Evolutionary conservation across 2,113 vertebrate genomes (phyloP).

Genomic region (Chloroceryle aenea): DNA sequence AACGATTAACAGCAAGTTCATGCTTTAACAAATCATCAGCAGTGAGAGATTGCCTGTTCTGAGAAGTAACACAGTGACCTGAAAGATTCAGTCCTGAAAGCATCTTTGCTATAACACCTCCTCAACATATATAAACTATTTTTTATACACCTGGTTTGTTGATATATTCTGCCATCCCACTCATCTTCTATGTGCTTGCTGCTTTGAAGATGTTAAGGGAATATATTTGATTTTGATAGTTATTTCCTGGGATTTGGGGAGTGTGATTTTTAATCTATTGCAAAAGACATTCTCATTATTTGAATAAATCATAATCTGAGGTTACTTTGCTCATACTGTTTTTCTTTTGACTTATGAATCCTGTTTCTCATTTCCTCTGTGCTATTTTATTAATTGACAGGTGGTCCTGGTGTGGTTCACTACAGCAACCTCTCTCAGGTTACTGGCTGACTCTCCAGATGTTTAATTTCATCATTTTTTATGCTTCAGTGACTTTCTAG

Average conservation of each 20-base stretch:
- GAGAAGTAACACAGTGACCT: slow-evolving; percentile 1
- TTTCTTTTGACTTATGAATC: slow-evolving; percentile 29
- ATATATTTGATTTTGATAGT: background rate
- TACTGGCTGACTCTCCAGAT: slow-evolving; percentile 61
- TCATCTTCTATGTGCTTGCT: background rate
- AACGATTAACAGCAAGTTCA: slow-evolving; percentile 1
- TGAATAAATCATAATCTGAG: slow-evolving; percentile 31
- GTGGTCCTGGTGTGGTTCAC: slow-evolving; percentile 61
- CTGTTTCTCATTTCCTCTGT: slow-evolving; percentile 23
- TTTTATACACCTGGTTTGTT: slow-evolving; percentile 7
- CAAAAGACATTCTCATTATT: background rate
- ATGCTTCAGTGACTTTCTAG: slow-evolving; percentile 58
- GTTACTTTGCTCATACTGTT: background rate
- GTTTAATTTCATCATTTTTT: slow-evolving; percentile 58
- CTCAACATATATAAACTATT: background rate
- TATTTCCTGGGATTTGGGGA: slow-evolving; percentile 12
- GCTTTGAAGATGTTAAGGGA: slow-evolving; percentile 23
- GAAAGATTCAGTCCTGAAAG: slow-evolving; percentile 4
- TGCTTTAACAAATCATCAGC: slow-evolving; percentile 10
- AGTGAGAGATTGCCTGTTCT: background rate
- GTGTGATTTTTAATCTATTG: background rate
- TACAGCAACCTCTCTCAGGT: slow-evolving; percentile 44
- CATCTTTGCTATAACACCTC: background rate
- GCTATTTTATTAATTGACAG: slow-evolving; percentile 58
- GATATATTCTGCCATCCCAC: background rate